phyloP scores from a whole-genome alignment of 2,113 vertebrate species.

The Redunca redunca region DNA sequence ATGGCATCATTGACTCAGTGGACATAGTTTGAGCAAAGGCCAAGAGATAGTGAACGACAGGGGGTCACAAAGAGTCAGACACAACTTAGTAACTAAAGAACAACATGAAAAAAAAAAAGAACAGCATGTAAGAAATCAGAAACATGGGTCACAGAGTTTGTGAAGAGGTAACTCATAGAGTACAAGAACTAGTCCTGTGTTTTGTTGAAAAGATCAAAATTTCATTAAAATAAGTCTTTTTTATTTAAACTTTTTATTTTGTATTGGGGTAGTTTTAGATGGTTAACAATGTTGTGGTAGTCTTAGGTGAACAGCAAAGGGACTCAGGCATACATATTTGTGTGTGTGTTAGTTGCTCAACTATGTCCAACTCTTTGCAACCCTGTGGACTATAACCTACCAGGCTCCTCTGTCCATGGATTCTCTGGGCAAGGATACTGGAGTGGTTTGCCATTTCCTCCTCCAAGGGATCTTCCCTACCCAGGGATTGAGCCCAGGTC shows the following conservation, averaged over 20 bases:
- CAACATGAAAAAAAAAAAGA: neutral
- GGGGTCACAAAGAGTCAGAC: neutral
- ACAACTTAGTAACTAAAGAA: neutral
- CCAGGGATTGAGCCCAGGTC: neutral
- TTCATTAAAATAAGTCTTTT: neutral
- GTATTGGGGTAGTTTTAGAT: neutral
- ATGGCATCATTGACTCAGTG: neutral
- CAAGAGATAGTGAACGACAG: neutral
- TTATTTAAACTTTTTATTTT: neutral
- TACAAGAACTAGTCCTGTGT: neutral
- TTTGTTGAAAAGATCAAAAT: neutral
- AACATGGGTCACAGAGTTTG: neutral
- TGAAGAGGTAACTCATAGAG: neutral
- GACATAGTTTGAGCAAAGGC: neutral
- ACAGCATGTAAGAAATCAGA: neutral
- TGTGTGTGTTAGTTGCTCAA: neutral
- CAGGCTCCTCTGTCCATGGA: neutral
- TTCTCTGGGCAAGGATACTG: neutral
- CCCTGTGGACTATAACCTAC: neutral
- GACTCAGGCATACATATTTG: neutral
- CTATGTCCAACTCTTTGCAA: neutral
- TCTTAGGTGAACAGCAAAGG: neutral
- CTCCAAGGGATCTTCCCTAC: neutral
- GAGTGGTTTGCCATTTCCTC: neutral
- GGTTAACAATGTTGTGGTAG: neutral